phyloP scores from a whole-genome alignment of 2,113 vertebrate genomes.

The Corythaeola cristata region DNA sequence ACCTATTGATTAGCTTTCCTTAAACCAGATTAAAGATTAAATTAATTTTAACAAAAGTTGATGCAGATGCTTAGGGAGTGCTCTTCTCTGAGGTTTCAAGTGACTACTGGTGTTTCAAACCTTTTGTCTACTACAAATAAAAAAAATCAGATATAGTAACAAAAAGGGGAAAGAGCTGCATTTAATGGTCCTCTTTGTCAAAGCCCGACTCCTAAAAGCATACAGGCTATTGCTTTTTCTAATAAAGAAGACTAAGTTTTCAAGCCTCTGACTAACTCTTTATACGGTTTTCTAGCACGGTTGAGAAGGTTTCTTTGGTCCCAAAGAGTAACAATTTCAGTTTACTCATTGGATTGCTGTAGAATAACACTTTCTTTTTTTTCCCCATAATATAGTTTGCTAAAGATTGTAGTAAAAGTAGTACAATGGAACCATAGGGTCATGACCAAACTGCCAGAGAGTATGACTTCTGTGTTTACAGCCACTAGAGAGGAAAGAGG shows the following conservation, averaged over 20 bases:
- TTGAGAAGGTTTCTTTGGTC: background rate
- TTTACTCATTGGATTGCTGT: background rate
- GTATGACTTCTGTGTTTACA: background rate
- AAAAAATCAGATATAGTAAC: background rate
- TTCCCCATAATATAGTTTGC: accelerated
- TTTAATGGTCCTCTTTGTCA: background rate
- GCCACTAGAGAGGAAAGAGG: background rate
- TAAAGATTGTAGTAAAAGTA: background rate
- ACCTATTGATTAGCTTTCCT: background rate
- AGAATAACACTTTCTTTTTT: background rate
- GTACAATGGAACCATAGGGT: background rate
- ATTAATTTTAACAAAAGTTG: background rate
- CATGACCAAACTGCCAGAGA: background rate
- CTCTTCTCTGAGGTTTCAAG: background rate
- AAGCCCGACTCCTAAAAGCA: background rate
- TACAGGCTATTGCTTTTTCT: background rate
- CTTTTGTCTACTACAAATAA: background rate
- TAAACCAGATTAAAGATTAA: background rate
- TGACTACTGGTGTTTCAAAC: background rate
- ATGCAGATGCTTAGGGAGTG: background rate
- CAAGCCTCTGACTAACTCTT: background rate
- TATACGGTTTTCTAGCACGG: background rate
- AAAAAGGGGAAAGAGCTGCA: background rate
- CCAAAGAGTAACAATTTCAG: background rate
- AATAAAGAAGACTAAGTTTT: background rate